phyloP scores from a whole-genome alignment of 2,888 invertebrate genomes.

The Ptilodon capucinus region DNA sequence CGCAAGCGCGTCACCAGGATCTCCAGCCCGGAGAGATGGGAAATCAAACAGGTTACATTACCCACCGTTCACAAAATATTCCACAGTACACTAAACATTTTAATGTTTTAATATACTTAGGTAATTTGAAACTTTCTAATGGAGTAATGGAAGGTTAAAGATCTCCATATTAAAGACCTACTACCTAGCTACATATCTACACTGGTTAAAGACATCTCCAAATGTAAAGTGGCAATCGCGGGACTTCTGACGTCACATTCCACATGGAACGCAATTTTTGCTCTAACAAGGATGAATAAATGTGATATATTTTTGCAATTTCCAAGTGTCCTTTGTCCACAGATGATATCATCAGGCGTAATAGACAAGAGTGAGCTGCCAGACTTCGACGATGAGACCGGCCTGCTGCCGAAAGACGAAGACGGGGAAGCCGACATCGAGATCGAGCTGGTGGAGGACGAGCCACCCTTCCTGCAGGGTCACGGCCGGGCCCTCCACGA shows the following conservation, averaged over 20 bases:
- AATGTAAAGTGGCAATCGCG: too few species aligned
- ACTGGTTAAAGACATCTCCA: too few species aligned
- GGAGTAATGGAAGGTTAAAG: too few species aligned
- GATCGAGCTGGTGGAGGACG: slow-evolving; percentile 99
- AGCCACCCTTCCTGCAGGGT: slow-evolving; percentile 98
- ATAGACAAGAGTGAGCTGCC: slow-evolving; percentile 97
- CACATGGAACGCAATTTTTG: too few species aligned
- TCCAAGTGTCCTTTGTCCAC: slow-evolving; percentile 10
- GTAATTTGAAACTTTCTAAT: too few species aligned
- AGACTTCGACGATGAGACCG: slow-evolving; percentile 98
- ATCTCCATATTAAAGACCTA: too few species aligned
- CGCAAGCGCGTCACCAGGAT: slow-evolving; percentile 94
- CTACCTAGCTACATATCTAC: too few species aligned
- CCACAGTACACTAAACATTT: too few species aligned
- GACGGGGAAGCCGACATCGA: slow-evolving; percentile 99
- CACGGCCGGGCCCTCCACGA: slow-evolving; percentile 95
- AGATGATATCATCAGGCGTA: slow-evolving; percentile 96
- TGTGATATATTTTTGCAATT: neutral
- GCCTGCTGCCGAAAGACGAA: slow-evolving; percentile 94
- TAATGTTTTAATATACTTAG: too few species aligned
- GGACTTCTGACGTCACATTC: too few species aligned
- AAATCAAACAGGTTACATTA: slow-evolving; percentile 97
- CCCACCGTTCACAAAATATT: too few species aligned
- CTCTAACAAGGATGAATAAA: too few species aligned
- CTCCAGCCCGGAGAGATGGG: slow-evolving; percentile 98